A percentile compares a stretch with the other conserved stretches of the same genome.
Evolutionary conservation across 2,113 vertebrate species (phyloP).

Genomic region (Epinephelus cyanopodus): DNA sequence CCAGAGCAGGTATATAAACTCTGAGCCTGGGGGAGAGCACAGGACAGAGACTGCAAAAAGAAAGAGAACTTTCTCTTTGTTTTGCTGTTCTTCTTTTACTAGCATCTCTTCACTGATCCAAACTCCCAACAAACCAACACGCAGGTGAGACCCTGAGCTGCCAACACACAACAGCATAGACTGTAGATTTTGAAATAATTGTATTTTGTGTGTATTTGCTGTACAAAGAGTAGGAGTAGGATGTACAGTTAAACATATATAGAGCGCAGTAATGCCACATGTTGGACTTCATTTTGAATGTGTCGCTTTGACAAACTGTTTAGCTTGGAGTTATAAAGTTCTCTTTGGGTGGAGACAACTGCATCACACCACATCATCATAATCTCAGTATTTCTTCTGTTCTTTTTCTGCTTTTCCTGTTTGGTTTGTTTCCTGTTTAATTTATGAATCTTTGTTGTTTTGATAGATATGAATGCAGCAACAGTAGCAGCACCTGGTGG

Average conservation of each 20-base stretch:
- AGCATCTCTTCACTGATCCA: neutral
- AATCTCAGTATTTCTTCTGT: neutral
- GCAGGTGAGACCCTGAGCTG: conserved; percentile 47
- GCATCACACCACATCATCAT: too few relatives aligned
- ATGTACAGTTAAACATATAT: too few relatives aligned
- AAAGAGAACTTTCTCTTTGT: conserved; percentile 64
- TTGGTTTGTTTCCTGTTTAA: too few relatives aligned
- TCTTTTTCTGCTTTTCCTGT: neutral
- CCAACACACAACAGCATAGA: neutral
- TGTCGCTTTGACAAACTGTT: neutral
- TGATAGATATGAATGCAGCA: conserved; percentile 52
- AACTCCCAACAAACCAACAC: neutral
- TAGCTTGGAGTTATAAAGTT: too few relatives aligned
- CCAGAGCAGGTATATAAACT: conserved; percentile 36
- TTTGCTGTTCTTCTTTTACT: conserved; percentile 46
- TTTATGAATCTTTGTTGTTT: neutral
- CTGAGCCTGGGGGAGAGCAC: neutral
- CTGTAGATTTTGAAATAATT: too few relatives aligned
- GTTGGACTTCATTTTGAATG: neutral
- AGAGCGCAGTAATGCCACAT: too few relatives aligned
- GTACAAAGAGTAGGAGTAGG: too few relatives aligned
- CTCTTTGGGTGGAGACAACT: too few relatives aligned
- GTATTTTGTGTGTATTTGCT: neutral
- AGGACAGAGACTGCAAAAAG: conserved; percentile 58
- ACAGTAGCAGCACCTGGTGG: conserved; percentile 31